Base-by-base conservation (phyloP, 2,113 vertebrate genomes). In the Egretta garzetta region DNA sequence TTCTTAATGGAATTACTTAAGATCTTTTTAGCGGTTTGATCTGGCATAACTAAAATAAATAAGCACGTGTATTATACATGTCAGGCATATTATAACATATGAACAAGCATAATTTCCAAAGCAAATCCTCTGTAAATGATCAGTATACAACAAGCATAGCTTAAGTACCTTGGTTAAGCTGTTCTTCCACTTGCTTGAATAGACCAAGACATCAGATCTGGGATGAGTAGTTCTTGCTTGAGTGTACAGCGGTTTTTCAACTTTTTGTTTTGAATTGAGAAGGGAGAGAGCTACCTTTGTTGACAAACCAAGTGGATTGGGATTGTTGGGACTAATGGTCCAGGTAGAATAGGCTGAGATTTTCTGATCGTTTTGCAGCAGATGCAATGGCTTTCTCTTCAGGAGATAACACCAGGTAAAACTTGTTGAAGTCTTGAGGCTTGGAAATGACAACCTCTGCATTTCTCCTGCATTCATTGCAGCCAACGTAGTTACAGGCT, bases 401-500 rank as follows among this genome's bases (percentile, higher is more conserved):
- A 99, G 98, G 35, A 99, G 97, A 47, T 99, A 99, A 98, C 99
- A 99, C 99, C 99, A 99, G 0, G 99, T 99, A 77, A 99, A 99
- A 52, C 98, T 99, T 0, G 99, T 99, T 23, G 99, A 95, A 1
- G 99, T 99, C 97, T 99, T 99, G 91, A 99, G 98, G 96, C 99
- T 99, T 58, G 99, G 99, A 89, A 99, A 99, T 10, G 99, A 98
- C 53, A 98, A 87, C 8, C 98, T 98, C 58, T 99, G 99, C 8
- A 97, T 93, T 80, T 99, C 99, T 55, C 98, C 98, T 2, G 97
- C 93, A 47, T 98, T 99, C 41, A 98, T 93, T 4, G 97, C 91
- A 20, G 99, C 97, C 77, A 99, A 91, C 9, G 98, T 97, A 3
- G 97, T 95, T 37, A 92, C 93, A 50, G 98, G 95, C 76, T 98